phyloP scores from a whole-genome alignment of 2,797 vertebrate genomes.

The Schizopygopsis pylzovi region DNA sequence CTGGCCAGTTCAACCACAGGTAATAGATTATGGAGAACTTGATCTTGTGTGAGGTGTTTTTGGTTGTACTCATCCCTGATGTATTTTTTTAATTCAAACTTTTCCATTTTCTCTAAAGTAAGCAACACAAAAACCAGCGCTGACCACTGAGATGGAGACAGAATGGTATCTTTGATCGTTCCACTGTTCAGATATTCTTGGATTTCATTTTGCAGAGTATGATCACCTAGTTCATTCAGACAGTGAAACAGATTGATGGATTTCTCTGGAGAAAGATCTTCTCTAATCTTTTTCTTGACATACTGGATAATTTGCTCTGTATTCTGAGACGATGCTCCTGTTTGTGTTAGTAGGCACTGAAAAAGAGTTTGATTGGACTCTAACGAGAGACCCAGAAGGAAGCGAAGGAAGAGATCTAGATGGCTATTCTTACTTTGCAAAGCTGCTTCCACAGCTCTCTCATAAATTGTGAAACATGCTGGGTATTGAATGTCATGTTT shows the following conservation, averaged over 20 bases:
- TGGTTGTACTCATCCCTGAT: conserved; percentile 12
- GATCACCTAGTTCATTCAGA: conserved; percentile 31
- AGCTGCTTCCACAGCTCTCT: conserved; percentile 11
- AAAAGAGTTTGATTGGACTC: conserved; percentile 23
- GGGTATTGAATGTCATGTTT: background rate
- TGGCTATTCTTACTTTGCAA: conserved; percentile 36
- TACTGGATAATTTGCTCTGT: background rate
- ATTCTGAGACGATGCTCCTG: background rate
- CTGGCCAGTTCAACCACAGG: conserved; percentile 28
- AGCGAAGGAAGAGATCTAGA: background rate
- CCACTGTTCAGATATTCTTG: conserved; percentile 8
- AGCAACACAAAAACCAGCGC: conserved; percentile 38
- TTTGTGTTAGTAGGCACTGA: conserved; percentile 12
- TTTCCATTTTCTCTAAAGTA: conserved; percentile 2
- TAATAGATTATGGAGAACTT: conserved; percentile 17
- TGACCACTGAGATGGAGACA: conserved; percentile 30
- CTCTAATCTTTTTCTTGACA: conserved; percentile 20
- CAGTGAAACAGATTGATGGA: conserved; percentile 38
- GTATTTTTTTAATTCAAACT: conserved; percentile 30
- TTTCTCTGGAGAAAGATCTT: conserved; percentile 21
- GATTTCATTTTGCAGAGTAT: conserved; percentile 32
- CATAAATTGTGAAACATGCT: background rate
- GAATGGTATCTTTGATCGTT: background rate
- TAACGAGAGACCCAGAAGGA: conserved; percentile 26
- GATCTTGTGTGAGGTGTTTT: conserved; percentile 8